Evolutionary conservation across 2,113 vertebrate genomes (phyloP), one percentile per base, ranked within the genome.

Genomic region (Ceyx margarethae): DNA sequence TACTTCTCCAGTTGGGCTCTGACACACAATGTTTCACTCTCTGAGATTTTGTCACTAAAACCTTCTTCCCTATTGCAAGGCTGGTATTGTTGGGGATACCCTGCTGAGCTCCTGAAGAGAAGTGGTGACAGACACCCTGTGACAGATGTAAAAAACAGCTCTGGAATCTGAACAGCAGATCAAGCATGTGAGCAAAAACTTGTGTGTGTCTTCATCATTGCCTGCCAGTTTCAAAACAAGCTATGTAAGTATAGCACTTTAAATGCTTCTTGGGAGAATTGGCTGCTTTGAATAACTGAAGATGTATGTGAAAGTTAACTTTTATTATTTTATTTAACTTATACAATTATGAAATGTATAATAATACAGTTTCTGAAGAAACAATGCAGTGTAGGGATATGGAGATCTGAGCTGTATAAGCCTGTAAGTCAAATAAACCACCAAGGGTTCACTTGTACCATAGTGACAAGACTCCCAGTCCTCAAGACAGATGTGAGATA

Each of bases 51-150:
- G 82, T 72, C 68, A 78, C 68, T 85, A 83, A 93, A 89, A 48
- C 61, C 19, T 75, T 85, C 56, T 89, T 85, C 75, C 65, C 35
- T 6, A 0, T 42, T 60, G 89, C 67, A 93, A 74, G 40, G 68
- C 68, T 94, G 60, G 37, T 90, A 40, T 91, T 91, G 57, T 93
- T 94, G 77, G 71, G 65, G 79, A 67, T 78, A 40, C 50, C 81
- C 89, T 92, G 89, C 91, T 87, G 95, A 72, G 75, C 29, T 93
- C 87, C 81, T 89, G 79, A 87, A 74, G 75, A 42, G 85, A 78
- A 64, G 87, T 81, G 89, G 66, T 95, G 94, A 96, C 87, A 95
- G 91, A 94, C 57, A 46, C 60, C 60, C 89, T 74, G 71, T 6
- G 43, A 95, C 64, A 93, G 91, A 91, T 8, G 9, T 89, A 54